These are phyloP conservation scores for Syrista parreyssii DNA, from an alignment of 2,888 invertebrate species.

Conservation along the genomic window DNA sequence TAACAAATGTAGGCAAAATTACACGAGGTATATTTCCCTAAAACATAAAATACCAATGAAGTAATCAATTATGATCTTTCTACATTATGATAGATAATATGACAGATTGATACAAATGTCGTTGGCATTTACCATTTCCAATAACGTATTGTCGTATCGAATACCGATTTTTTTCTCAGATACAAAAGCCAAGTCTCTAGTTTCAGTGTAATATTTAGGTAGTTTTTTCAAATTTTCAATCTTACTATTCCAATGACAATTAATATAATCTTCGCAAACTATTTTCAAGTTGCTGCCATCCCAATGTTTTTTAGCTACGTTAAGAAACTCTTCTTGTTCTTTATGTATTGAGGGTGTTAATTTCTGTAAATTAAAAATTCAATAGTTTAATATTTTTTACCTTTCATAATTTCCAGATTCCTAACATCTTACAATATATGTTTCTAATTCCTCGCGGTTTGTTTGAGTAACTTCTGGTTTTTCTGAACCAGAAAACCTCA, in stretches of 20 bases:
- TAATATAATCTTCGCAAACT: slow-evolving; percentile 36
- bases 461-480: slow-evolving; percentile 30
- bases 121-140: slow-evolving; percentile 33
- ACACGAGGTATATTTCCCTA: slow-evolving; percentile 37
- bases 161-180: slow-evolving; percentile 35
- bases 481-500: slow-evolving; percentile 35
- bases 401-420: background rate
- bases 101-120: no score
- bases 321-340: slow-evolving; percentile 47
- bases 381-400: background rate
- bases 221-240: slow-evolving; percentile 30
- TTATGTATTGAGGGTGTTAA: slow-evolving; percentile 32
- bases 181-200: slow-evolving; percentile 40
- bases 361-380: slow-evolving; percentile 15
- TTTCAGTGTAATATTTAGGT: slow-evolving; percentile 46
- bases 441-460: slow-evolving; percentile 37
- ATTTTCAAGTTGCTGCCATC: slow-evolving; percentile 24
- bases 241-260: slow-evolving; percentile 42
- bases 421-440: slow-evolving; percentile 37
- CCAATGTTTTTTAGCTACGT: slow-evolving; percentile 45
- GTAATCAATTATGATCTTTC: no score
- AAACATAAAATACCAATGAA: slow-evolving; percentile 2
- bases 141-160: slow-evolving; percentile 32
- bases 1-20: slow-evolving; percentile 30
- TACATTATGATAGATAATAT: no score